A percentile compares a stretch with the other conserved stretches of the same genome.
Evolutionary conservation across 30 jellyfish, hydroid and myxozoan genomes (phyloP).

Genomic region (Calvadosia cruxmelitensis): DNA sequence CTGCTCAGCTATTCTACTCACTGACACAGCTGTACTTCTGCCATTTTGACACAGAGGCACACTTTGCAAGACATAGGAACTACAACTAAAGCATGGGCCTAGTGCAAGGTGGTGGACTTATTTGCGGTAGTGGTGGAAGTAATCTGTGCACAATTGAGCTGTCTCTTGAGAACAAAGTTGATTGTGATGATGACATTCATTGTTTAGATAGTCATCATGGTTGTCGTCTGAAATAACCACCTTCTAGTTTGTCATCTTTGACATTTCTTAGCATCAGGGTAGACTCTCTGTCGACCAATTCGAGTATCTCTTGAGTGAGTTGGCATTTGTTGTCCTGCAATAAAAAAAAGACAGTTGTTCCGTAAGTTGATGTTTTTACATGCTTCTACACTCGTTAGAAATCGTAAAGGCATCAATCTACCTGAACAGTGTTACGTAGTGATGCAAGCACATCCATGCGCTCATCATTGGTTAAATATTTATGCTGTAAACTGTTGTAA

Average conservation of each 20-base stretch:
- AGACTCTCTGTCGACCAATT: constrained; percentile 77
- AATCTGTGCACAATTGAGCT: neutral
- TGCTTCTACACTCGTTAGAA: too few species aligned
- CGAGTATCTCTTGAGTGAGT: constrained; percentile 63
- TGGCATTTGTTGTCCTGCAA: constrained; percentile 74
- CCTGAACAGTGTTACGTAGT: constrained; percentile 67
- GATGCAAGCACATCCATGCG: constrained; percentile 79
- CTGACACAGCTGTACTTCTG: too few species aligned
- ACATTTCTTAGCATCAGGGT: constrained; percentile 64
- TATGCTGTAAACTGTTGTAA: constrained; percentile 81
- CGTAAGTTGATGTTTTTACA: too few species aligned
- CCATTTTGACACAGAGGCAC: too few species aligned
- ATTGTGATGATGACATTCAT: too few species aligned
- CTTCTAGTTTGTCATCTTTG: constrained; percentile 59
- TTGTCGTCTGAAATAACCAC: too few species aligned
- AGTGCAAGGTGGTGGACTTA: neutral
- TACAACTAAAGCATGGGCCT: neutral
- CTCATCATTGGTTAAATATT: constrained; percentile 70
- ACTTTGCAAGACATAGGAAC: neutral
- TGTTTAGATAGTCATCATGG: too few species aligned
- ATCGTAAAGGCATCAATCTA: too few species aligned
- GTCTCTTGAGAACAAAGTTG: too few species aligned
- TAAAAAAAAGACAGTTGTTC: too few species aligned
- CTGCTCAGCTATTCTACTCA: too few species aligned
- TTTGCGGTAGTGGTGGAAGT: neutral